Conservation (phyloP, 2,888 invertebrate genomes). For the Campoplex nolae region DNA sequence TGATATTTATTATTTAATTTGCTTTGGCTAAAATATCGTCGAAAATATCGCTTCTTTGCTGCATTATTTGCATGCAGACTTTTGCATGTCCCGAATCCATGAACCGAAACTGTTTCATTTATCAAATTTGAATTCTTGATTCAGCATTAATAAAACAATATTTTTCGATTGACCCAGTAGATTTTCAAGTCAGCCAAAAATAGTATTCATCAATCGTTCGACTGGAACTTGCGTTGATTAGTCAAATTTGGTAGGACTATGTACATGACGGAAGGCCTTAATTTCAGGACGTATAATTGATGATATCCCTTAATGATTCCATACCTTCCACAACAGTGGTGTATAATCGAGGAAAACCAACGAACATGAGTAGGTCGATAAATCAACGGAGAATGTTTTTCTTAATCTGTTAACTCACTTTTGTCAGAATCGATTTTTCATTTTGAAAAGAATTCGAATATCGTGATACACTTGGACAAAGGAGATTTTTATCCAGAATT, state of each 20-base stretch:
- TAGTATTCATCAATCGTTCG: neutral
- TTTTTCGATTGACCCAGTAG: neutral
- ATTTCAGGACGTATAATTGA: neutral
- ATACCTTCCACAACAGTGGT: neutral
- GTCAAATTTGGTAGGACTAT: neutral
- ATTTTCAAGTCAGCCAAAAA: neutral
- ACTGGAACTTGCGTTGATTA: neutral
- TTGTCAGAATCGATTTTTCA: neutral
- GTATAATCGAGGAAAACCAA: neutral
- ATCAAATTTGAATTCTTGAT: no score
- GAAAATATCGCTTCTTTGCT: neutral
- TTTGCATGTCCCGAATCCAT: neutral
- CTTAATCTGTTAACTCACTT: neutral
- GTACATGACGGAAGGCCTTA: neutral
- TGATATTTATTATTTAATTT: neutral
- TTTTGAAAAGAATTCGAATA: neutral
- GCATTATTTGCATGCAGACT: neutral
- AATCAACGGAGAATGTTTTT: neutral
- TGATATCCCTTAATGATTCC: neutral
- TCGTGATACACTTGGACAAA: no score
- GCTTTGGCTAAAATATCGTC: neutral
- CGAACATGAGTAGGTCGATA: neutral
- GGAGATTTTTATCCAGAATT: neutral
- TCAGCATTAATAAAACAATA: neutral
- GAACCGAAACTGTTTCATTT: no score